These are phyloP conservation scores for Mastomys natalensis DNA, from an alignment of 2,113 vertebrate species.

Conservation along the genomic window DNA sequence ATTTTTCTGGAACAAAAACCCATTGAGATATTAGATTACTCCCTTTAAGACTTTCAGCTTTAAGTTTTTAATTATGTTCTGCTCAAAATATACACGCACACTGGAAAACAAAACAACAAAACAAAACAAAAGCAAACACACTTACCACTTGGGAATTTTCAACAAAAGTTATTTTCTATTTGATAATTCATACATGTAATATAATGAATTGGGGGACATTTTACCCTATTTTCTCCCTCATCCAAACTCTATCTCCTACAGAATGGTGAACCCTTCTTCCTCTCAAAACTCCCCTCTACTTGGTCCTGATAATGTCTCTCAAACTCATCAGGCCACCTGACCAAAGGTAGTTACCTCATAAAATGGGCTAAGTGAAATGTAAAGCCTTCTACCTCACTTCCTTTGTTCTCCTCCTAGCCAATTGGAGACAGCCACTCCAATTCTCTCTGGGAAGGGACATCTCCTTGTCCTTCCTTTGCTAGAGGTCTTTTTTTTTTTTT, in stretches of 20 bases:
- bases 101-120: slow-evolving; percentile 18
- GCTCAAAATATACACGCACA: slow-evolving; percentile 1
- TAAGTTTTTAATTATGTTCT: slow-evolving; percentile 7
- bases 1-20: not conserved
- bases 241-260: too few species aligned
- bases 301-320: not conserved
- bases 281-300: too few species aligned
- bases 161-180: not conserved
- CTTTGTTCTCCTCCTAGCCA: not conserved
- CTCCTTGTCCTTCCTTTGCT: not conserved
- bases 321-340: not conserved
- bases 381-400: not conserved
- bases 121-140: not conserved
- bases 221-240: not conserved
- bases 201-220: not conserved
- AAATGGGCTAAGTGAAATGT: not conserved
- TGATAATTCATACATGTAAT: not conserved
- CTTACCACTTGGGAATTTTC: not conserved
- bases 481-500: too few species aligned
- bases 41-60: slow-evolving; percentile 1
- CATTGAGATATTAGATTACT: slow-evolving; percentile 19
- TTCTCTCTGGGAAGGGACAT: not conserved
- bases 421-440: not conserved
- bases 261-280: too few species aligned
- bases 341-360: not conserved